Evolutionary conservation across 2,888 invertebrate species (phyloP).

Genomic region (Drosophila pseudotakahashii): DNA sequence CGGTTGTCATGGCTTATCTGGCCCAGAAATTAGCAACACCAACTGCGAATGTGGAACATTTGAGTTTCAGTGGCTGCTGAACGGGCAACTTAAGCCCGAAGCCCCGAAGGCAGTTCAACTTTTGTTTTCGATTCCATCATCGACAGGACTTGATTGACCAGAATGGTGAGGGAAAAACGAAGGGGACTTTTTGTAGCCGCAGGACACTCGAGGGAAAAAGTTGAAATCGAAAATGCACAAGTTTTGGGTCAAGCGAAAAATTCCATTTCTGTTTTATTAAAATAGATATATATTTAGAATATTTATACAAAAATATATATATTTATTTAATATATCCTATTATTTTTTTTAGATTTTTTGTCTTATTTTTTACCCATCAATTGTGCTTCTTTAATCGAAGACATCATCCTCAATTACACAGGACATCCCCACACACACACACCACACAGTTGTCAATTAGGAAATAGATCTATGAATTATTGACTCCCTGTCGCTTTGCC

Average conservation of each 20-base stretch:
- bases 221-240: slow-evolving; percentile 37
- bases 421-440: slow-evolving; percentile 3
- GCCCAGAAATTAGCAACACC: slow-evolving; percentile 41
- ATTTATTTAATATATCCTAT: background rate
- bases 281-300: no score
- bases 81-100: slow-evolving; percentile 1
- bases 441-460: slow-evolving; percentile 36
- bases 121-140: slow-evolving; percentile 29
- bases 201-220: slow-evolving; percentile 27
- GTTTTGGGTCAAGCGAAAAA: slow-evolving; percentile 24
- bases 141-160: slow-evolving; percentile 33
- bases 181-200: slow-evolving; percentile 10
- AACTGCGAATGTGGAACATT: background rate
- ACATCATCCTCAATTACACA: slow-evolving; percentile 36
- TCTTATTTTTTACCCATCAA: slow-evolving; percentile 14
- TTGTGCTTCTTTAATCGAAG: slow-evolving; percentile 11
- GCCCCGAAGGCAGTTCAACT: slow-evolving; percentile 28
- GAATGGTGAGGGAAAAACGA: background rate
- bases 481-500: slow-evolving; percentile 69
- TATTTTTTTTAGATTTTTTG: no score
- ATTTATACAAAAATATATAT: no score
- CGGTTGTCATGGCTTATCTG: slow-evolving; percentile 39
- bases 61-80: no score
- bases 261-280: no score
- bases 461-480: slow-evolving; percentile 55